Base-by-base conservation (phyloP, 2,888 invertebrate genomes). In the Anaspis maculata region DNA sequence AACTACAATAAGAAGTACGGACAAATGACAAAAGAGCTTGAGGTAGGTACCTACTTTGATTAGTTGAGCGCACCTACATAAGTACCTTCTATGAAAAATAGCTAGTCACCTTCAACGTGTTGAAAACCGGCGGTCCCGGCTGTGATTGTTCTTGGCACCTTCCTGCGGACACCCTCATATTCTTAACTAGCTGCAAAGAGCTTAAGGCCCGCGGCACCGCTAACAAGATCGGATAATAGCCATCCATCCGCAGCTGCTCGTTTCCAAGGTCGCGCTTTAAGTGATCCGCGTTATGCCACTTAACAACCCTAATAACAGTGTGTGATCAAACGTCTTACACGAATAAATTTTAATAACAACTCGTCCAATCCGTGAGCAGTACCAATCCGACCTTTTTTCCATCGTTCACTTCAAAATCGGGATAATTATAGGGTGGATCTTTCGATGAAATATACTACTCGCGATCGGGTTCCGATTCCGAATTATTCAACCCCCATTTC, bases 211-310 rank as follows among this genome's bases (percentile, higher is more conserved):
- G 25, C 24, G 41, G 41, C 41, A 15, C 27, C 19, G 38, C 42
- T 43, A 47, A 47, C 46, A 43, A 47, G 44, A 39, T 44, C 32
- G 34, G n/a, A n/a, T n/a, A n/a, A n/a, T n/a, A n/a, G n/a, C 34
- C 41, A 37, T 37, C n/a, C n/a, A n/a, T n/a, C n/a, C 37, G 39
- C 44, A 44, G 44, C 41, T 40, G 41, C 38, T 37, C 30, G 31
- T 23, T 41, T 37, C 25, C 44, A 36, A 44, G 41, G 33, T 37
- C 39, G 27, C 23, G 19, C 31, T 34, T n/a, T 32, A 29, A 41
- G 39, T 35, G 36, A 34, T 37, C 29, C 12, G n/a, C n/a, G n/a
- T n/a, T n/a, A 36, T 27, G 27, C 33, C 27, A 10, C 13, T 33
- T 33, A 33, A 33, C 27, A 25, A 22, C 32, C 22, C n/a, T 37